Conservation (phyloP, 1,140 invertebrate species). For the Microplitis mediator region DNA sequence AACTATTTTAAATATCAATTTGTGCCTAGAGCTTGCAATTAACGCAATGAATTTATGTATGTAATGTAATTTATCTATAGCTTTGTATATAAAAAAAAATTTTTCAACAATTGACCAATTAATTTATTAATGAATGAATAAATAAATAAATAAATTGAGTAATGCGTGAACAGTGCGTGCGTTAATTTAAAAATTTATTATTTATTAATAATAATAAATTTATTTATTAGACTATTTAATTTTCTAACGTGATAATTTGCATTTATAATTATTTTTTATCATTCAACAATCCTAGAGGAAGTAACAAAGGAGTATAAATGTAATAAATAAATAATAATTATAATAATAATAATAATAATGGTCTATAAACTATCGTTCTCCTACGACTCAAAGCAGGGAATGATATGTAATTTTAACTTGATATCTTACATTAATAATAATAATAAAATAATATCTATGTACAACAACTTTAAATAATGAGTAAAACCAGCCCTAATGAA, state of each 20-base stretch:
- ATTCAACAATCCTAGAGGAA: slow-evolving; percentile 10
- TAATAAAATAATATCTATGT: too few relatives aligned
- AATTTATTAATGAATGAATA: too few relatives aligned
- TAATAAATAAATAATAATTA: not conserved
- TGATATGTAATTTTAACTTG: slow-evolving; percentile 23
- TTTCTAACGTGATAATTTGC: not conserved
- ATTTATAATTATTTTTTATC: not conserved
- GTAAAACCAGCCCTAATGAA: not conserved
- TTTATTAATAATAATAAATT: not conserved
- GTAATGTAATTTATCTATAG: not conserved
- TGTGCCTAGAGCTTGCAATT: slow-evolving; percentile 7
- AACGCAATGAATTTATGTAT: not conserved
- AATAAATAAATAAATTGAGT: not conserved
- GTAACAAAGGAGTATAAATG: not conserved
- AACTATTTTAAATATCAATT: not conserved
- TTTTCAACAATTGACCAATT: not conserved
- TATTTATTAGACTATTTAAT: not conserved
- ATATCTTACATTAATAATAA: slow-evolving; percentile 8
- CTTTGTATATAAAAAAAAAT: not conserved
- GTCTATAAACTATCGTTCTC: slow-evolving; percentile 18
- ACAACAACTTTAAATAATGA: not conserved
- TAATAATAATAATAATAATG: not conserved
- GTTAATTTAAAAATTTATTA: not conserved
- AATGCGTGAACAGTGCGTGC: slow-evolving; percentile 7
- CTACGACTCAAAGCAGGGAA: slow-evolving; percentile 28